Percentiles rank a stretch among this genome's conserved stretches.
Evolutionary conservation across 2,113 vertebrate genomes (phyloP).

Genomic region (Cinclus mexicanus): DNA sequence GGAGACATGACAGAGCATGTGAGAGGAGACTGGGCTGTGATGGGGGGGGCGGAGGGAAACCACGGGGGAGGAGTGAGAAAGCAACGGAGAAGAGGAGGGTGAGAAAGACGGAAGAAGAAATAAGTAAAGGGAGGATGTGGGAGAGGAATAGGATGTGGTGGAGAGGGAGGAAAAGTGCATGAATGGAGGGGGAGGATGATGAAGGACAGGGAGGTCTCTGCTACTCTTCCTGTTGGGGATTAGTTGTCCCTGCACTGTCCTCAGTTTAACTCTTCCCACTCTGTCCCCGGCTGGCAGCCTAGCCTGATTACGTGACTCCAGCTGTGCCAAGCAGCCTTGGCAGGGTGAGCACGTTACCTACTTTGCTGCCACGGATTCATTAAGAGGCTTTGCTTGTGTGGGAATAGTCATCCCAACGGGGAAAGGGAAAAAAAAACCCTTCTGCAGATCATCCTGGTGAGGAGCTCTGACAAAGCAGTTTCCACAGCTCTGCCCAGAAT

Average conservation of each 20-base stretch:
- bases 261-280: conserved; percentile 49
- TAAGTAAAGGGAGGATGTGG: not conserved
- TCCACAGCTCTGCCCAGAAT: not conserved
- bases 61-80: conserved; percentile 11
- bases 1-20: conserved; percentile 17
- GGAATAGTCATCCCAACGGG: conserved; percentile 60
- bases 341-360: conserved; percentile 47
- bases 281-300: conserved; percentile 7
- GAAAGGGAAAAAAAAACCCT: not conserved
- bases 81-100: not conserved
- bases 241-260: conserved; percentile 48
- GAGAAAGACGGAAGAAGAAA: not conserved
- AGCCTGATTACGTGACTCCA: conserved; percentile 64
- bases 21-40: not conserved
- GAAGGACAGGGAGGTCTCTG: conserved; percentile 29
- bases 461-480: conserved; percentile 51
- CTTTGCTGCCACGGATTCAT: conserved; percentile 69
- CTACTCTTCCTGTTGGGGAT: conserved; percentile 21
- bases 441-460: conserved; percentile 21
- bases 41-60: not conserved
- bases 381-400: conserved; percentile 72
- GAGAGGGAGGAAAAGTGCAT: not conserved
- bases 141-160: not conserved
- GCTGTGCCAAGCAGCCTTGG: conserved; percentile 71
- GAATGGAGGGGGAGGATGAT: not conserved